A percentile compares a stretch with the other conserved stretches of the same genome.
Conservation (phyloP, 2,797 vertebrate genomes). For the Florisuga fusca region DNA sequence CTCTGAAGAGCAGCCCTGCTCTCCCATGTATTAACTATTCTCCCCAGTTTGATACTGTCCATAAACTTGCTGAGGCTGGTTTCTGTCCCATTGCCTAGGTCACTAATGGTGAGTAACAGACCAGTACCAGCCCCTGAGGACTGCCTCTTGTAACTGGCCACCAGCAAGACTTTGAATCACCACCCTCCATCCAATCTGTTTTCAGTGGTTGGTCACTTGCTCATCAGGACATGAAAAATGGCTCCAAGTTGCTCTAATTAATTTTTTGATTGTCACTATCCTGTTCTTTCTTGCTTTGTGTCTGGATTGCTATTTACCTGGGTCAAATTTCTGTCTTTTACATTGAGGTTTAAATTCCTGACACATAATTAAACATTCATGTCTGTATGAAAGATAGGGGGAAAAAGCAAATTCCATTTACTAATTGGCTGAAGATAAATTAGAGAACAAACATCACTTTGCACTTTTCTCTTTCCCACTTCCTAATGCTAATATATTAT, state of each 20-base stretch:
- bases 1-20: not conserved
- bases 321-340: not conserved
- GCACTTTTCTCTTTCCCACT: not conserved
- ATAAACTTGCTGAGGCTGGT: not conserved
- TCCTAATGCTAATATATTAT: not conserved
- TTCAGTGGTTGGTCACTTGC: not conserved
- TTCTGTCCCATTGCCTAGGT: not conserved
- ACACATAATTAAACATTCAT: not conserved
- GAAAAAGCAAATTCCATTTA: not conserved
- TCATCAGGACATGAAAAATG: not conserved
- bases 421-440: not conserved
- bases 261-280: not conserved
- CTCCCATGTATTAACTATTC: rapidly evolving
- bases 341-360: not conserved
- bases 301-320: not conserved
- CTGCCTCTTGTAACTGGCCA: not conserved
- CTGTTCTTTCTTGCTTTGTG: not conserved
- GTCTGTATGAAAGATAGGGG: not conserved
- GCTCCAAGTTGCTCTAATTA: not conserved
- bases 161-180: not conserved
- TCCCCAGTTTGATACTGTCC: rapidly evolving
- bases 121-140: not conserved
- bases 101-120: not conserved
- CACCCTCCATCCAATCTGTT: not conserved
- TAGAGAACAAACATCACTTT: not conserved